phyloP scores from a whole-genome alignment of 2,113 vertebrate genomes.

The Charadrius vociferus region DNA sequence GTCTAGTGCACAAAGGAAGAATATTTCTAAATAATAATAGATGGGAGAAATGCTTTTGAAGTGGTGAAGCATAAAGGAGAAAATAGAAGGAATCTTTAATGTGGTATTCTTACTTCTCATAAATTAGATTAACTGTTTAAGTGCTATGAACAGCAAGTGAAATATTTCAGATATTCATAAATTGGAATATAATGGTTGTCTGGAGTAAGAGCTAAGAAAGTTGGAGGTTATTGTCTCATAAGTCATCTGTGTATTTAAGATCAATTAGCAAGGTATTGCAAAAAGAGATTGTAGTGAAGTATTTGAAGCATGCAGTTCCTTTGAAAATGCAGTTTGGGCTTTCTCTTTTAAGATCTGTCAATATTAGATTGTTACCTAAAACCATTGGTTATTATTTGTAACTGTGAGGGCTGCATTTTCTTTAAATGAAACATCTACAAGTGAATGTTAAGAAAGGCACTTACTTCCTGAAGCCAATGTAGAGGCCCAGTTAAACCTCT shows the following conservation, averaged over 20 bases:
- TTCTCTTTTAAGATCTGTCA: neutral
- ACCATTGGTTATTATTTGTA: neutral
- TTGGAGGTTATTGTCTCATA: neutral
- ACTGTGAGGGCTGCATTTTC: neutral
- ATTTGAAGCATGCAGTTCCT: neutral
- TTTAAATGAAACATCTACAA: neutral
- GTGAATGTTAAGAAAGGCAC: neutral
- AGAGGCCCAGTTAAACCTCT: neutral
- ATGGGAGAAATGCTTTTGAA: neutral
- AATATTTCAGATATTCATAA: neutral
- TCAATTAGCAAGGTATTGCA: neutral
- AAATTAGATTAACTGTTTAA: constrained; percentile 30
- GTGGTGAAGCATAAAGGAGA: neutral
- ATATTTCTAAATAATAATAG: neutral
- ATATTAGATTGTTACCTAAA: neutral
- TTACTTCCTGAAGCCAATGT: neutral
- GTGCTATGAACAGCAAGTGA: neutral
- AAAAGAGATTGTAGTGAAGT: neutral
- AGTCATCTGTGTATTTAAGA: neutral
- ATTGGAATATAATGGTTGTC: neutral
- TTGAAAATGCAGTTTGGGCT: neutral
- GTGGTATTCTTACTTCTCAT: neutral
- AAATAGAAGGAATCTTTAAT: neutral
- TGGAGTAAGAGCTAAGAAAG: neutral
- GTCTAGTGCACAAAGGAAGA: neutral